Evolutionary conservation across 2,888 invertebrate genomes (phyloP), one percentile per base, ranked within the genome.

Genomic region (Tuta absoluta): DNA sequence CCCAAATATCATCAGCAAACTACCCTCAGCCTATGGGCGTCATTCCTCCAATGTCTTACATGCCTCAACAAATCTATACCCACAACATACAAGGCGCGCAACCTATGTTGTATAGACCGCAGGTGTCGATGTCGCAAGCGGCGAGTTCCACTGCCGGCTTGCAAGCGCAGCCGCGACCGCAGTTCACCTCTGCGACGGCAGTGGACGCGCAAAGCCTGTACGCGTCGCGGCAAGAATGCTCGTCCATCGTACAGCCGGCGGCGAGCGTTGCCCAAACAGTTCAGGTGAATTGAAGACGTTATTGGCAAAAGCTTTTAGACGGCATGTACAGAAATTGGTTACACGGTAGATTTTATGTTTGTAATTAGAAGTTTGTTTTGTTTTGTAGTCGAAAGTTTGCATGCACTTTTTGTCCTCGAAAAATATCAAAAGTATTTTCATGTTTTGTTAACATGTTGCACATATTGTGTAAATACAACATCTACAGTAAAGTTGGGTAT

Each of bases 71-170:
- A 48, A 63, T 71, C 28, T 84, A 80, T 65, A 74, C 80, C 10
- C 84, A 79, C 38, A 77, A 73, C 51, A 75, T 80, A 33, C 76
- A 79, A 60, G 83, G 82, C 38, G 75, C 84, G 1, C 87, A 85
- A 72, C 83, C 87, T 8, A 79, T 84, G 83, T 69, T 77, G 77
- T 86, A 84, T 62, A 72, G 84, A 53, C 79, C 87, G 23, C 86
- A 84, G 64, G 76, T 76, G 66, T 74, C 76, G 41, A 67, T 75
- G 19, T 72, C 82, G 33, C 85, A 84, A 63, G 74, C 79, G 33
- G 80, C 80, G 64, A 73, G 69, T 66, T 75, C 77, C 76, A 71
- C 71, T 66, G 76, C 78, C 4, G 74, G 69, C 63, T 74, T 68
- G n/a, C 73, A 73, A 65, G 66, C 69, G 48, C 70, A 66, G 60